Percentiles rank a stretch among this genome's conserved stretches.
Evolutionary conservation across 2,797 vertebrate genomes (phyloP).

Genomic region (Myioborus melanocephalus): DNA sequence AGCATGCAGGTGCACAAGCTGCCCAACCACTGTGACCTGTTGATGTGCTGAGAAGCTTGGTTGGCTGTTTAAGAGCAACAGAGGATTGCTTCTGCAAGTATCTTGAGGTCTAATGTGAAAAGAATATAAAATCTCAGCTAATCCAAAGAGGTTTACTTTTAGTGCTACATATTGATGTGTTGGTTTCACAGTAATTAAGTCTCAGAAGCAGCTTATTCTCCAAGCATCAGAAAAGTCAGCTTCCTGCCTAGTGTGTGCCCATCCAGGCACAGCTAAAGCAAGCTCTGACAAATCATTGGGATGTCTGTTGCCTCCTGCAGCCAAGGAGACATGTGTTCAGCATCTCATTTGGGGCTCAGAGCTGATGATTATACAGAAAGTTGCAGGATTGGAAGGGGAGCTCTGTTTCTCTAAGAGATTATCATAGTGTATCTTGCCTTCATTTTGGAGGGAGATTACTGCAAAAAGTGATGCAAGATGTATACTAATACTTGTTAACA

Average conservation of each 20-base stretch:
- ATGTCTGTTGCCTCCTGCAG: not conserved
- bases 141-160: not conserved
- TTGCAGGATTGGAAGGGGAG: not conserved
- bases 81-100: not conserved
- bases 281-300: not conserved
- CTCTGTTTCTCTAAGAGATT: not conserved
- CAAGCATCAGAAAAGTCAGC: not conserved
- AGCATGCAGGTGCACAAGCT: not conserved
- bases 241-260: not conserved
- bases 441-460: constrained; percentile 12
- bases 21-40: not conserved
- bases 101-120: not conserved
- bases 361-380: not conserved
- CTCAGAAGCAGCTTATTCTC: constrained; percentile 7
- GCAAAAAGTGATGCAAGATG: not conserved
- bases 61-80: not conserved
- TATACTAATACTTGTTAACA: not conserved
- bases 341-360: not conserved
- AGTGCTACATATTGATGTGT: not conserved
- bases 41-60: not conserved
- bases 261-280: not conserved
- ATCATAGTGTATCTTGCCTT: not conserved
- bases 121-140: not conserved
- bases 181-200: not conserved
- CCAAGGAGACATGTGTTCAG: not conserved